A percentile compares a stretch with the other conserved stretches of the same genome.
Conservation (phyloP, 2,113 vertebrate genomes). For the Festucalex cinctus region DNA sequence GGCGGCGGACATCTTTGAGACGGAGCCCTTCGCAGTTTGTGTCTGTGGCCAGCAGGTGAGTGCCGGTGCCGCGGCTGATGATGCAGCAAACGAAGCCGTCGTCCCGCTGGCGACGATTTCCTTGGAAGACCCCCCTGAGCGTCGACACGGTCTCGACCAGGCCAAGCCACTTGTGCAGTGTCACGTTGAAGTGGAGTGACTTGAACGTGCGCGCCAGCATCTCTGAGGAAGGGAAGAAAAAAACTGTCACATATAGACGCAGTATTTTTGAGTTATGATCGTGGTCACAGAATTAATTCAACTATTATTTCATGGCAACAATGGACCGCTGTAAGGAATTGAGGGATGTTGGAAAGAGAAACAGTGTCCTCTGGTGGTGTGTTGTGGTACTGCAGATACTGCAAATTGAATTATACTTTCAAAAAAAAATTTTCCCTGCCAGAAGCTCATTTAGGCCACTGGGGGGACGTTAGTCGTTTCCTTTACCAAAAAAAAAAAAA, state of each 20-base stretch:
- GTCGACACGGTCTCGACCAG: slow-evolving; percentile 14
- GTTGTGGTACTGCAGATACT: no score
- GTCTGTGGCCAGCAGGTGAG: slow-evolving; percentile 77
- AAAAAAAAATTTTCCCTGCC: no score
- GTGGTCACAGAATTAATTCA: no score
- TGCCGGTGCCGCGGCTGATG: slow-evolving; percentile 77
- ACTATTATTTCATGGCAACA: no score
- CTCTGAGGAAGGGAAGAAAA: slow-evolving; percentile 67
- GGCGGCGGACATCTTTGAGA: slow-evolving; percentile 68
- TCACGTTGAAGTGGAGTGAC: slow-evolving; percentile 73
- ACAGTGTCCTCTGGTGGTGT: no score
- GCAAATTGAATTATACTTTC: no score
- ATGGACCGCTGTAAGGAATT: no score
- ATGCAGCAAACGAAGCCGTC: slow-evolving; percentile 83
- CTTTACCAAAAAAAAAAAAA: no score
- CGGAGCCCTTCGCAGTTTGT: slow-evolving; percentile 48
- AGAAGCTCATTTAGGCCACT: no score
- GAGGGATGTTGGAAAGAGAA: no score
- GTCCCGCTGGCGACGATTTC: slow-evolving; percentile 51
- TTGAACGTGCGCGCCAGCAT: slow-evolving; percentile 74
- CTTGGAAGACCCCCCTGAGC: slow-evolving; percentile 51
- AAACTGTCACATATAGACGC: neutral
- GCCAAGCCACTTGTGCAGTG: slow-evolving; percentile 51
- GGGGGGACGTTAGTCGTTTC: no score
- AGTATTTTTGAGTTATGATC: no score